Evolutionary conservation across 2,113 vertebrate genomes (phyloP), one percentile per base, ranked within the genome.

Genomic region (Lasiurus cinereus): DNA sequence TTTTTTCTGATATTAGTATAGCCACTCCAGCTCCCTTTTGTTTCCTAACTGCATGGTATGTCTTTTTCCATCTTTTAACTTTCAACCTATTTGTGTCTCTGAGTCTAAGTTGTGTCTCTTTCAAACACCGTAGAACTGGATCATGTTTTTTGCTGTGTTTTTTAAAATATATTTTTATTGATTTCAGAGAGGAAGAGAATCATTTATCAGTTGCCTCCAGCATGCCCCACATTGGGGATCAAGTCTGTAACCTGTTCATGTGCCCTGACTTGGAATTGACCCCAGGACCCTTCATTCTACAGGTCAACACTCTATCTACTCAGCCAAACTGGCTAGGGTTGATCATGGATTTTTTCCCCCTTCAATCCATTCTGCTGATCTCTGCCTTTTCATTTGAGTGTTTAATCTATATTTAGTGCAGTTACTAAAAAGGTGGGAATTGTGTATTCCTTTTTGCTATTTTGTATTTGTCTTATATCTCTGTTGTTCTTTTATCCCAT

Each of bases 331-430:
- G 9, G 56, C 22, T 59, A 59, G 22, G 22, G 22, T 59, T 2
- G 56, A 24, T 59, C 56, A 11, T 59, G 22, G 3, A 1, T 27
- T 48, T 67, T 76, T 77, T 56, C 22, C 16, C 9, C 22, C 56
- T 67, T 31, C 69, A 91, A 72, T 67, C 18, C 54, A 69, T 83
- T 83, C 76, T 90, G n/a, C 18, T 22, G 85, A 43, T 82, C 50
- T 79, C 10, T 83, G 6, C 31, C 27, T 93, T 92, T 93, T 78
- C 62, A 52, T 84, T 93, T 84, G 78, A 31, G 39, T 73, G n/a
- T 24, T 76, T 88, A 56, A 88, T 72, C 15, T 88, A 91, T 43
- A 27, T n/a, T 84, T 91, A 76, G 80, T 43, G 24, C 48, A 93
- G 70, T 88, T 85, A 80, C 31, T 91, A 52, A 39, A 64, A 69